phyloP scores from a whole-genome alignment of 2,888 invertebrate genomes.

The Dolichopus griseipennis region DNA sequence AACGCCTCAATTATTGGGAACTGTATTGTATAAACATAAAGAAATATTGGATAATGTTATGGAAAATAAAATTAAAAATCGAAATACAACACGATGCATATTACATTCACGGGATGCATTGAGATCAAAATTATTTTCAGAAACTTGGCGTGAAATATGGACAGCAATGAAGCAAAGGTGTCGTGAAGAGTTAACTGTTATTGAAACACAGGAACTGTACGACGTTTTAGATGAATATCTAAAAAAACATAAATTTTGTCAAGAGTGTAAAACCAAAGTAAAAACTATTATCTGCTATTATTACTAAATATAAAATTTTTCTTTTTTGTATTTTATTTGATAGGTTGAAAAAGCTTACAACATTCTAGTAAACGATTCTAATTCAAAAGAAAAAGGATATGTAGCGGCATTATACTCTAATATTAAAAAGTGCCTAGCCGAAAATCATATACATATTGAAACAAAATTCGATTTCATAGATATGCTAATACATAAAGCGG shows the following conservation, averaged over 20 bases:
- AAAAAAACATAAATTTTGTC: slow-evolving; percentile 87
- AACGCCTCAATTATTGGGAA: slow-evolving; percentile 72
- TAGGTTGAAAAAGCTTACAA: slow-evolving; percentile 71
- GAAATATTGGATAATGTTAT: slow-evolving; percentile 67
- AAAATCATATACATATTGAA: slow-evolving; percentile 81
- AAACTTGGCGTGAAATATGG: slow-evolving; percentile 77
- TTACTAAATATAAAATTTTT: not conserved
- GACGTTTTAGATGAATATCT: slow-evolving; percentile 83
- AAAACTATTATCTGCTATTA: slow-evolving; percentile 17
- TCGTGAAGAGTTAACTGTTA: slow-evolving; percentile 74
- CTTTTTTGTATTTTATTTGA: slow-evolving; percentile 15
- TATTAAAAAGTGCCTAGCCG: slow-evolving; percentile 74
- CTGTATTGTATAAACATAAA: slow-evolving; percentile 78
- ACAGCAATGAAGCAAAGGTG: slow-evolving; percentile 73
- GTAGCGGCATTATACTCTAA: slow-evolving; percentile 78
- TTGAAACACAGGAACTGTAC: slow-evolving; percentile 75
- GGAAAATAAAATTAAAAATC: slow-evolving; percentile 71
- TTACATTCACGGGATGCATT: slow-evolving; percentile 86
- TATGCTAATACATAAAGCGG: slow-evolving; percentile 78
- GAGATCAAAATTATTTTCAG: slow-evolving; percentile 59
- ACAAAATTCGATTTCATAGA: slow-evolving; percentile 83
- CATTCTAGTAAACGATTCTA: slow-evolving; percentile 77
- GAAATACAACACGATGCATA: slow-evolving; percentile 81
- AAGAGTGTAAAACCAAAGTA: slow-evolving; percentile 88
- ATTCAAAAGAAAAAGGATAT: slow-evolving; percentile 80